A percentile compares a stretch with the other conserved stretches of the same genome.
These are phyloP conservation scores for Aspidiotus rigidus DNA, from an alignment of 2,888 invertebrate genomes.

Conservation along the genomic window DNA sequence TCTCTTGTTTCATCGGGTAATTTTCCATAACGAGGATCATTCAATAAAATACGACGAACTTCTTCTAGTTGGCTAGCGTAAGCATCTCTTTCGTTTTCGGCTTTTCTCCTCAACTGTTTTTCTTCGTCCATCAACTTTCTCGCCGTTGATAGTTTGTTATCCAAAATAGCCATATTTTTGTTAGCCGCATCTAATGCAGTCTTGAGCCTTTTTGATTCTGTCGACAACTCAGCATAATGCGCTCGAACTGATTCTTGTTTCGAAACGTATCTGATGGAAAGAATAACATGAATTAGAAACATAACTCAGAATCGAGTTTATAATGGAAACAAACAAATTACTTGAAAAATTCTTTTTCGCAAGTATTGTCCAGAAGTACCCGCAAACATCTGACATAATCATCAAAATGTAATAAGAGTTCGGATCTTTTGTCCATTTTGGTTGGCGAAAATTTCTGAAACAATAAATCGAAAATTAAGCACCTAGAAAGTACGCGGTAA, in stretches of 20 bases:
- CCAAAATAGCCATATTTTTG: conserved; percentile 14
- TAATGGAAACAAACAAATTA: background rate
- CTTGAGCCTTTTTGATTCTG: conserved; percentile 26
- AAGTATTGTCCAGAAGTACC: conserved; percentile 12
- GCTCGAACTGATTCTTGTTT: conserved; percentile 7
- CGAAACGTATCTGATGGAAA: background rate
- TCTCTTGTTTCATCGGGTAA: conserved; percentile 65
- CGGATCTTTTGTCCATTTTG: background rate
- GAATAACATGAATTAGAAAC: background rate
- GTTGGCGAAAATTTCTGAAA: background rate
- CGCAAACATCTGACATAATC: conserved; percentile 15
- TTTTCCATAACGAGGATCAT: conserved; percentile 43
- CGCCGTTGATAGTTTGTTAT: conserved; percentile 23
- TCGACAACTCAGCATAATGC: conserved; percentile 9
- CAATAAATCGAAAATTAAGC: too few species aligned
- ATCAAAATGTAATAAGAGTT: conserved; percentile 25
- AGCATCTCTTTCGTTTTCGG: conserved; percentile 26
- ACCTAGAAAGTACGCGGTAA: too few species aligned
- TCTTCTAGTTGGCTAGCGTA: conserved; percentile 33
- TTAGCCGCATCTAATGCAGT: conserved; percentile 8
- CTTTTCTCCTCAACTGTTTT: conserved; percentile 7
- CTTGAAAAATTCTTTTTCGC: conserved; percentile 19
- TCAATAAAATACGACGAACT: conserved; percentile 34
- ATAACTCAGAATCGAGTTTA: background rate
- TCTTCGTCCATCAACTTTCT: conserved; percentile 30